phyloP scores from a whole-genome alignment of 2,888 invertebrate genomes.

The Gandaritis pyraliata region DNA sequence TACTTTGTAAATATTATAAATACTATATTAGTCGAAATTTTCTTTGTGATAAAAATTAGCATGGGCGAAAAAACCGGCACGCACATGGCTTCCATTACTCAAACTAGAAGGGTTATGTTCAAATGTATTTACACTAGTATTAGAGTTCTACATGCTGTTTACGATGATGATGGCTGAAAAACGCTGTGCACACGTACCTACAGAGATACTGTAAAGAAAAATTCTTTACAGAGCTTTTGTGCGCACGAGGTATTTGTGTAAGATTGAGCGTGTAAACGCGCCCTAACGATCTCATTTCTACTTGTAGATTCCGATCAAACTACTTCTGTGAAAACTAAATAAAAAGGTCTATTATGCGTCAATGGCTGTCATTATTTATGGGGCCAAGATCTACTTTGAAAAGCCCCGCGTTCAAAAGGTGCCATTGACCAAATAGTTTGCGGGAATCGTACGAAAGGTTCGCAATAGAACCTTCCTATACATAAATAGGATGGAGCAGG shows the following conservation, averaged over 20 bases:
- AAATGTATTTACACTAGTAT: no score
- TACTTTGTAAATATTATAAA: no score
- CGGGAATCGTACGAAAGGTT: neutral
- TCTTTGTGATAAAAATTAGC: no score
- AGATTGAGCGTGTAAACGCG: neutral
- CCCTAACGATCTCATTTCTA: conserved; percentile 33
- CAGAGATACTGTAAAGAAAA: no score
- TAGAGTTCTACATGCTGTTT: no score
- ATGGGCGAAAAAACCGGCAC: neutral
- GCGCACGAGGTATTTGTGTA: neutral
- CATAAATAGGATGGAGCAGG: neutral
- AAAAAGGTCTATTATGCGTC: neutral
- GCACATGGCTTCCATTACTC: no score
- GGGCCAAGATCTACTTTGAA: neutral
- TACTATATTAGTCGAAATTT: no score
- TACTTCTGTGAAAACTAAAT: neutral
- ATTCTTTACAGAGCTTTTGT: neutral
- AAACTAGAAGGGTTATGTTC: neutral
- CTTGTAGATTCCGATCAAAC: conserved; percentile 6
- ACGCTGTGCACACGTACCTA: no score
- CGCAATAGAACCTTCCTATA: neutral
- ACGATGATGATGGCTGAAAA: no score
- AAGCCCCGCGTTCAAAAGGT: neutral
- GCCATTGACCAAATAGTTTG: neutral
- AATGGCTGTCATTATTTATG: neutral